A percentile compares a stretch with the other conserved stretches of the same genome.
phyloP scores from a whole-genome alignment of 2,797 vertebrate genomes.

The Sparus aurata region DNA sequence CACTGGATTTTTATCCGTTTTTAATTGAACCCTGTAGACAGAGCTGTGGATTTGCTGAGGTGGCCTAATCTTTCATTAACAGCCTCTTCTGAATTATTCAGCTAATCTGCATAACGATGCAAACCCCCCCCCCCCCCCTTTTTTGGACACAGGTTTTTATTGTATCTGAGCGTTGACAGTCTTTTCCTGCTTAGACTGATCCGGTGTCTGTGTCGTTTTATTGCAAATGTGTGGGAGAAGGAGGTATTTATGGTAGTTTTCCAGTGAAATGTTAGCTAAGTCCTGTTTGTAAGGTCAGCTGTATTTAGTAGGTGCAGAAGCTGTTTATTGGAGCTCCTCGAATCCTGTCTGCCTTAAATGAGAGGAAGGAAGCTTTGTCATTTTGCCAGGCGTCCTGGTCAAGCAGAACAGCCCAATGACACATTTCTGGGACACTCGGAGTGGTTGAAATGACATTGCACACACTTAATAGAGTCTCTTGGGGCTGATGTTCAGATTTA shows the following conservation, averaged over 20 bases:
- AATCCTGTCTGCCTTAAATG: conserved; percentile 20
- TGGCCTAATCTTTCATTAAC: conserved; percentile 77
- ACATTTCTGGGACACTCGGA: conserved; percentile 51
- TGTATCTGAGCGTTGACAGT: neutral
- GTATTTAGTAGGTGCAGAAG: conserved; percentile 26
- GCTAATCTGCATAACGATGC: conserved; percentile 60
- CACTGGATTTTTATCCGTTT: conserved; percentile 78
- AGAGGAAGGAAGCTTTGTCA: conserved; percentile 38
- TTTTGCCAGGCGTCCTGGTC: conserved; percentile 40
- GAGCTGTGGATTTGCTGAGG: conserved; percentile 68
- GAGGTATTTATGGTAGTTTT: neutral
- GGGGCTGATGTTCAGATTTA: conserved; percentile 66
- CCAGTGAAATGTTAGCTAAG: neutral
- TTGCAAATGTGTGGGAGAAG: neutral
- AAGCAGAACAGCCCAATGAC: conserved; percentile 52
- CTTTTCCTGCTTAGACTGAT: conserved; percentile 3
- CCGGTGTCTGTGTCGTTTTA: conserved; percentile 7
- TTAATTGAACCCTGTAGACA: conserved; percentile 83
- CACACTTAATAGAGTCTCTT: conserved; percentile 64
- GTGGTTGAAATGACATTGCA: conserved; percentile 50
- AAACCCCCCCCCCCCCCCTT: conserved; percentile 29
- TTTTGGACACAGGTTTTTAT: conserved; percentile 36
- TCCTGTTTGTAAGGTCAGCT: conserved; percentile 23
- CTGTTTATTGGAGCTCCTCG: conserved; percentile 27
- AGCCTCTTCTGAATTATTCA: conserved; percentile 74